Percentiles rank a stretch among this genome's conserved stretches.
Evolutionary conservation across 2,888 invertebrate genomes (phyloP).

Genomic region (Aquatica leii): DNA sequence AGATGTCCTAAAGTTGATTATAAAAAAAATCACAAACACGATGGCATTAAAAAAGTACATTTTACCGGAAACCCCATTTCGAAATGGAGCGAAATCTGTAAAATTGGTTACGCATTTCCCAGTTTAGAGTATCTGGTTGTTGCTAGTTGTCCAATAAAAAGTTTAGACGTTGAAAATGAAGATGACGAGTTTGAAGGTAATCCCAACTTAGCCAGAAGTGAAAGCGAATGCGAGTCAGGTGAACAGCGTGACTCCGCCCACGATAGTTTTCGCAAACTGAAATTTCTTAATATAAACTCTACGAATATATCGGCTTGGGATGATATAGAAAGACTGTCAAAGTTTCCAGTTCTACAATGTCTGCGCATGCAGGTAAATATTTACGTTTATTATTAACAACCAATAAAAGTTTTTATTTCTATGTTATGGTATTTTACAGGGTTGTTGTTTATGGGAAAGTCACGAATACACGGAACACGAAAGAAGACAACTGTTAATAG

Average conservation of each 20-base stretch:
- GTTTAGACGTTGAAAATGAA: conserved; percentile 56
- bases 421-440: conserved; percentile 63
- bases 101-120: conserved; percentile 87
- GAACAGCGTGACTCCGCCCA: conserved; percentile 66
- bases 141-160: conserved; percentile 82
- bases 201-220: conserved; percentile 61
- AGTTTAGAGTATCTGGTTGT: conserved; percentile 84
- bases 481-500: conserved; percentile 85
- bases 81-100: conserved; percentile 83
- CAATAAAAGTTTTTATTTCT: neutral
- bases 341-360: conserved; percentile 84
- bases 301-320: conserved; percentile 86
- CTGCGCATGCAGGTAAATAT: conserved; percentile 81
- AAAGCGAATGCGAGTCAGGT: conserved; percentile 68
- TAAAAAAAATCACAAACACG: conserved; percentile 62
- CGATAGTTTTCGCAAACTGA: conserved; percentile 72
- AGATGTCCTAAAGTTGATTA: conserved; percentile 48
- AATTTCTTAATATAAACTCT: conserved; percentile 85
- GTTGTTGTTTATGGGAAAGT: conserved; percentile 78
- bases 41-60: conserved; percentile 79
- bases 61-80: conserved; percentile 89
- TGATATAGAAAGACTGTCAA: conserved; percentile 85
- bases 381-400: neutral
- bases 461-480: conserved; percentile 90
- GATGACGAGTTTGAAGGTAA: conserved; percentile 36